phyloP scores from a whole-genome alignment of 2,888 invertebrate species.

The Brachypterus glaber region DNA sequence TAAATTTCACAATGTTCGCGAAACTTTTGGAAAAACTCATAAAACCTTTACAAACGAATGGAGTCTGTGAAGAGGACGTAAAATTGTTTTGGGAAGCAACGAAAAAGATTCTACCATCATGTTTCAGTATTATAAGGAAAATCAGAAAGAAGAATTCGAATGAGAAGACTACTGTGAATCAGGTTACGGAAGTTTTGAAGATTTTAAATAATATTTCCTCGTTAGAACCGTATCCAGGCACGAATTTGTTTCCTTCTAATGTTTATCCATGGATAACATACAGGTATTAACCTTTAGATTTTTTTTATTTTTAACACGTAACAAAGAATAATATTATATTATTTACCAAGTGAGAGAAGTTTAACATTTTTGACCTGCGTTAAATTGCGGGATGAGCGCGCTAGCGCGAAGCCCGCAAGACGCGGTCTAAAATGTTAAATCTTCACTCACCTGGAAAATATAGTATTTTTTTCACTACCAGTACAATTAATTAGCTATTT shows the following conservation, averaged over 20 bases:
- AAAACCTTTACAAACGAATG: constrained; percentile 32
- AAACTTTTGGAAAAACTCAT: constrained; percentile 62
- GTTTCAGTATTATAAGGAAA: constrained; percentile 65
- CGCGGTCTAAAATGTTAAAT: too few relatives aligned
- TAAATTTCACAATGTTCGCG: constrained; percentile 73
- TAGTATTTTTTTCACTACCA: too few relatives aligned
- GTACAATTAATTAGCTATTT: too few relatives aligned
- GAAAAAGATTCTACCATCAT: constrained; percentile 66
- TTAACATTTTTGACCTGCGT: too few relatives aligned
- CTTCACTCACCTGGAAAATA: too few relatives aligned
- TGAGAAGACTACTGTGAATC: constrained; percentile 61
- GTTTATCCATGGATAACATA: constrained; percentile 57
- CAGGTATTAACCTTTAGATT: too few relatives aligned
- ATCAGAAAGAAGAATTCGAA: constrained; percentile 60
- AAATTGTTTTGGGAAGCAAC: constrained; percentile 76
- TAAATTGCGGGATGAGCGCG: too few relatives aligned
- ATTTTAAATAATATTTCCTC: constrained; percentile 56
- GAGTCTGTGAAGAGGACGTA: constrained; percentile 48
- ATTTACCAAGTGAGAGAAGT: too few relatives aligned
- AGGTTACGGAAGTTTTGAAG: constrained; percentile 62
- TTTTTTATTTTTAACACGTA: too few relatives aligned
- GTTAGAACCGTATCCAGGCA: constrained; percentile 50
- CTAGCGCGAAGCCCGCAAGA: too few relatives aligned
- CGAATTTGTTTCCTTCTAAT: constrained; percentile 60
- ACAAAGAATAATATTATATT: too few relatives aligned